phyloP scores from a whole-genome alignment of 2,113 vertebrate genomes.

The Phylloscopus trochilus region DNA sequence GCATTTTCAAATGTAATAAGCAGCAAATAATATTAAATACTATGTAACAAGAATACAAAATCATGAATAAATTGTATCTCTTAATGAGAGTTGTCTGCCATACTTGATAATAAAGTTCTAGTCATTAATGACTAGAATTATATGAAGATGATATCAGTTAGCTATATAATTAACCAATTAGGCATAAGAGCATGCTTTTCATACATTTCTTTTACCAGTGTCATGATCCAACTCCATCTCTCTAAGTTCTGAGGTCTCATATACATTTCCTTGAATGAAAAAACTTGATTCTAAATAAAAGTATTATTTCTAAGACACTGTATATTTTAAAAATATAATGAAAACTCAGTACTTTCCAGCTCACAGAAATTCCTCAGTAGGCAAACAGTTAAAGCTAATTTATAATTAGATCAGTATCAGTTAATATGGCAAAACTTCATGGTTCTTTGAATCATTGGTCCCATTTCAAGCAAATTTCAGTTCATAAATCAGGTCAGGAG shows the following conservation, averaged over 20 bases:
- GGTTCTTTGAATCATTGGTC: background rate
- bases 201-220: background rate
- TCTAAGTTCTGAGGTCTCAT: background rate
- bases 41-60: background rate
- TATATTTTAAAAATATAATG: background rate
- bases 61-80: background rate
- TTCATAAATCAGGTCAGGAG: constrained; percentile 11
- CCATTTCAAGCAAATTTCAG: background rate
- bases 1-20: background rate
- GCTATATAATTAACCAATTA: background rate
- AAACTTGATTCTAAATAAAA: background rate
- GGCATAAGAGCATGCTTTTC: background rate
- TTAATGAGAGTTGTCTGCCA: background rate
- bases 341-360: background rate
- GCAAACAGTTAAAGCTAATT: background rate
- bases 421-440: background rate
- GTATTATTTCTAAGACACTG: background rate
- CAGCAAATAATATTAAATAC: background rate
- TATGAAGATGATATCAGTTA: background rate
- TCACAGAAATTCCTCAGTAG: background rate
- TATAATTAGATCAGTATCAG: background rate
- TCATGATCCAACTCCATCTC: background rate
- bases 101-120: background rate
- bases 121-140: background rate
- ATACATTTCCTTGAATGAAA: background rate